Evolutionary conservation across 2,888 invertebrate genomes (phyloP).

Genomic region (Caenorhabditis auriculariae): DNA sequence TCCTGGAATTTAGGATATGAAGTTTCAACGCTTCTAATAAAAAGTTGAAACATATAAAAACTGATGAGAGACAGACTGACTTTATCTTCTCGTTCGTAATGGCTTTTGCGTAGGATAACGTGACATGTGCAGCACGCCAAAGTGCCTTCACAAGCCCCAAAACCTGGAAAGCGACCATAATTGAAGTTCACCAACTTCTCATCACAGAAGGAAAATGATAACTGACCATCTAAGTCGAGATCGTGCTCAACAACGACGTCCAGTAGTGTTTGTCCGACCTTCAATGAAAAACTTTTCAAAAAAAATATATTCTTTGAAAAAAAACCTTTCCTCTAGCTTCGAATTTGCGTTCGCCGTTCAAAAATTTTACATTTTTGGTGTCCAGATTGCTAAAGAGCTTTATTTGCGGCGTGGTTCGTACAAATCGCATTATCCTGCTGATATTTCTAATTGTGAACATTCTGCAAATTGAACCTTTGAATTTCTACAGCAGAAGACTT

Average conservation of each 20-base stretch:
- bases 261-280: slow-evolving; percentile 52
- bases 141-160: slow-evolving; percentile 72
- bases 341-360: no score
- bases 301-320: background rate
- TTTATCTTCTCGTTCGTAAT: slow-evolving; percentile 35
- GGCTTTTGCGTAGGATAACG: slow-evolving; percentile 78
- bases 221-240: slow-evolving; percentile 49
- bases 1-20: no score
- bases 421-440: no score
- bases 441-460: no score
- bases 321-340: background rate
- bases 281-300: background rate
- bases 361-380: no score
- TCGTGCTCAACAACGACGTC: slow-evolving; percentile 56
- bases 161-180: slow-evolving; percentile 10
- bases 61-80: background rate
- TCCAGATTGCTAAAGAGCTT: no score
- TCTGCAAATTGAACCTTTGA: no score
- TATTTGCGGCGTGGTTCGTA: no score
- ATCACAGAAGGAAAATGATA: no score
- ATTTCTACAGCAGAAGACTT: no score
- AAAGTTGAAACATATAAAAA: background rate
- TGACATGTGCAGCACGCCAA: slow-evolving; percentile 96
- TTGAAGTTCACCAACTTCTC: background rate
- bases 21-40: background rate